phyloP scores from a whole-genome alignment of 2,888 invertebrate genomes.

The Aphodius sticticus region DNA sequence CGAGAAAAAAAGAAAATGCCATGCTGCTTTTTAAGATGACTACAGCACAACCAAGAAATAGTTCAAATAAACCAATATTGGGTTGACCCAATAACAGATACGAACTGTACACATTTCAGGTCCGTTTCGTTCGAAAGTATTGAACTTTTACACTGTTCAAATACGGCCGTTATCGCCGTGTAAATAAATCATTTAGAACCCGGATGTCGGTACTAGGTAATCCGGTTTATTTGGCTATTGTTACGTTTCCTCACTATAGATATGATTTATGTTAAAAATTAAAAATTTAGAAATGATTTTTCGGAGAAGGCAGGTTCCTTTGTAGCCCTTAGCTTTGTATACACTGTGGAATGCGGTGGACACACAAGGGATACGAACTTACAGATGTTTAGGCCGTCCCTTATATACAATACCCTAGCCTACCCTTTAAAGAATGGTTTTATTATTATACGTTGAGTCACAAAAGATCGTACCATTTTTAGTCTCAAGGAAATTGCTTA shows the following conservation, averaged over 20 bases:
- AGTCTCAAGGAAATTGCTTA: background rate
- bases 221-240: background rate
- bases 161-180: background rate
- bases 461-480: background rate
- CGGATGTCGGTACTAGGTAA: background rate
- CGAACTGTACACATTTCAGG: background rate
- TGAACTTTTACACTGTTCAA: background rate
- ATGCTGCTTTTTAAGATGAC: background rate
- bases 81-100: background rate
- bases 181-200: background rate
- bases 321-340: background rate
- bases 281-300: background rate
- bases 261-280: background rate
- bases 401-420: background rate
- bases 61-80: background rate
- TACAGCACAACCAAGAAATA: background rate
- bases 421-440: background rate
- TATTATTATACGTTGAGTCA: background rate
- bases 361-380: background rate
- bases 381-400: background rate
- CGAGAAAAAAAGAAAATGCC: too few species aligned
- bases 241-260: background rate
- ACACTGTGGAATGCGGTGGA: background rate
- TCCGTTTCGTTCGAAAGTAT: background rate
- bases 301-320: background rate